Evolutionary conservation across 2,113 vertebrate genomes (phyloP).

Genomic region (Grallaria varia): DNA sequence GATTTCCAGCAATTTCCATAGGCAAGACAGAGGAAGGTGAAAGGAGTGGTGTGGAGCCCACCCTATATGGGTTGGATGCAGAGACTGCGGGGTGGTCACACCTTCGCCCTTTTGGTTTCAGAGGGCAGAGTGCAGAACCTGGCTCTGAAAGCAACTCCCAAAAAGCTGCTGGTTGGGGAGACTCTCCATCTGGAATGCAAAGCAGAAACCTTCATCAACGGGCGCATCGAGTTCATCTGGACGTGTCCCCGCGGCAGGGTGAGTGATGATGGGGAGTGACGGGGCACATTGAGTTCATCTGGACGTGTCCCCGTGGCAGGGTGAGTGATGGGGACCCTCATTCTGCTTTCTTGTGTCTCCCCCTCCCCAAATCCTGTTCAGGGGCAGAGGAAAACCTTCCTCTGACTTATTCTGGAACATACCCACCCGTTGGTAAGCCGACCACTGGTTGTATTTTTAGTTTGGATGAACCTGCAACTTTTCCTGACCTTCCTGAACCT

Average conservation of each 20-base stretch:
- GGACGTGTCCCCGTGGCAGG: slow-evolving; percentile 57
- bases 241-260: slow-evolving; percentile 24
- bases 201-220: slow-evolving; percentile 76
- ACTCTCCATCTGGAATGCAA: slow-evolving; percentile 77
- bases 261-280: no score
- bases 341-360: not conserved
- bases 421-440: not conserved
- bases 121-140: slow-evolving; percentile 54
- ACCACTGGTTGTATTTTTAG: not conserved
- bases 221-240: slow-evolving; percentile 78
- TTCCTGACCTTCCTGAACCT: not conserved
- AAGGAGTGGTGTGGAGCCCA: not conserved
- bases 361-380: not conserved
- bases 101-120: not conserved
- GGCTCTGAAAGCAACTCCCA: slow-evolving; percentile 44
- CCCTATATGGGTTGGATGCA: accelerated
- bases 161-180: slow-evolving; percentile 78
- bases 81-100: not conserved
- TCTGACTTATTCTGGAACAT: not conserved
- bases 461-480: not conserved
- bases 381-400: not conserved
- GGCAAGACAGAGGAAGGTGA: not conserved
- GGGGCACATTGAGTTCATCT: slow-evolving; percentile 76
- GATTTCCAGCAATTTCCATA: not conserved
- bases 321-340: slow-evolving; percentile 31